Evolutionary conservation across 2,797 vertebrate species (phyloP).

Genomic region (Manis pentadactyla): DNA sequence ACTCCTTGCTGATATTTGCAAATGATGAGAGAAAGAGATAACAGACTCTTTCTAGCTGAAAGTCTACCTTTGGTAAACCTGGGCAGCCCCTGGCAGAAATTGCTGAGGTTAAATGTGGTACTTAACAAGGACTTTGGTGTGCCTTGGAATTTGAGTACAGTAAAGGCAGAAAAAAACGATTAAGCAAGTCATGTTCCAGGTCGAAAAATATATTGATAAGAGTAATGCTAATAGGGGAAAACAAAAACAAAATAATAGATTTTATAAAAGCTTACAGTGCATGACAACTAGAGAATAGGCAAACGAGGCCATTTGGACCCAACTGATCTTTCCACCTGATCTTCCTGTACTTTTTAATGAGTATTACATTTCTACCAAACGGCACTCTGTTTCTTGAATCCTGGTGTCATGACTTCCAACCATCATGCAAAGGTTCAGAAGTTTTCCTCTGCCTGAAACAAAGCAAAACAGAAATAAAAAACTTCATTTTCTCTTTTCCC

Average conservation of each 20-base stretch:
- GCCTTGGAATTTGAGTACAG: not conserved
- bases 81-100: not conserved
- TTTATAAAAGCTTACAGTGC: not conserved
- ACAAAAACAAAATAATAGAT: not conserved
- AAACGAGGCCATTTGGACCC: not conserved
- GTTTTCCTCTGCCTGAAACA: not conserved
- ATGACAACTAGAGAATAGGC: not conserved
- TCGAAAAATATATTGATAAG: not conserved
- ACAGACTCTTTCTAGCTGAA: not conserved
- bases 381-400: not conserved
- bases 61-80: not conserved
- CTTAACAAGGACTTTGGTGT: not conserved
- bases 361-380: not conserved
- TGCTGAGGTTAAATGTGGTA: not conserved
- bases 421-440: not conserved
- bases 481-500: not conserved
- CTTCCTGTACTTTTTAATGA: not conserved
- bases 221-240: not conserved
- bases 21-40: not conserved
- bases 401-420: not conserved
- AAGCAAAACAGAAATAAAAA: not conserved
- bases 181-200: not conserved
- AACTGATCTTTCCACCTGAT: not conserved
- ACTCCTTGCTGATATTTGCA: not conserved
- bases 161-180: not conserved